A percentile compares a stretch with the other conserved stretches of the same genome.
Conservation (phyloP, 2,113 vertebrate species). For the Fukomys damarensis region DNA sequence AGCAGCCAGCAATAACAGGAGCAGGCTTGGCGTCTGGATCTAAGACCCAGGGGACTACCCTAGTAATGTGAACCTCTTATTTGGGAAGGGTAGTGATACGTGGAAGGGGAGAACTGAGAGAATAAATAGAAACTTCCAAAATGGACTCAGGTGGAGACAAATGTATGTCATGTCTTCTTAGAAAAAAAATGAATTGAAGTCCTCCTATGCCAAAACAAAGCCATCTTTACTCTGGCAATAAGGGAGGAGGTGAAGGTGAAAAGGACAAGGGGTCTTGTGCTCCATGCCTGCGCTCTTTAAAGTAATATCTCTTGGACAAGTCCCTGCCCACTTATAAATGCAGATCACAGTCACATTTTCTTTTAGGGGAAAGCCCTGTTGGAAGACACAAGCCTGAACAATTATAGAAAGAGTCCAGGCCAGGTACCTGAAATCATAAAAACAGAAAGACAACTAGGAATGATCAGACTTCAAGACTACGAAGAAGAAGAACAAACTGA, state of each 20-base stretch:
- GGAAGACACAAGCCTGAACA: not conserved
- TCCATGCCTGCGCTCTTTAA: not conserved
- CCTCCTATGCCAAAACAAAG: not conserved
- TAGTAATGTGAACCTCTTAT: not conserved
- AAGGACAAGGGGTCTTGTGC: not conserved
- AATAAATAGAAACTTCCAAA: slow-evolving; percentile 36
- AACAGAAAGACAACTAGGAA: not conserved
- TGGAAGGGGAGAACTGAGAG: not conserved
- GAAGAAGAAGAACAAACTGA: not conserved
- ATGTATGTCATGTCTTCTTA: not conserved
- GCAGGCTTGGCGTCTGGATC: not conserved
- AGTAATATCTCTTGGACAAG: not conserved
- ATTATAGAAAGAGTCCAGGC: not conserved
- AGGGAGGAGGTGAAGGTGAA: not conserved
- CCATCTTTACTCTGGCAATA: not conserved
- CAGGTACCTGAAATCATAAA: not conserved
- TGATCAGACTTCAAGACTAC: not conserved
- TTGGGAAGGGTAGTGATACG: not conserved
- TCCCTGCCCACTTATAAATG: not conserved
- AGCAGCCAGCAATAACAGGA: not conserved
- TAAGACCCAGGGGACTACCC: not conserved
- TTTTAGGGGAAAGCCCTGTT: not conserved
- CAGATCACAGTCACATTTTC: not conserved
- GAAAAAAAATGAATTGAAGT: not conserved
- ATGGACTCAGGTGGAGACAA: not conserved